A percentile compares a stretch with the other conserved stretches of the same genome.
phyloP scores from a whole-genome alignment of 2,113 vertebrate species.

The Apus apus region DNA sequence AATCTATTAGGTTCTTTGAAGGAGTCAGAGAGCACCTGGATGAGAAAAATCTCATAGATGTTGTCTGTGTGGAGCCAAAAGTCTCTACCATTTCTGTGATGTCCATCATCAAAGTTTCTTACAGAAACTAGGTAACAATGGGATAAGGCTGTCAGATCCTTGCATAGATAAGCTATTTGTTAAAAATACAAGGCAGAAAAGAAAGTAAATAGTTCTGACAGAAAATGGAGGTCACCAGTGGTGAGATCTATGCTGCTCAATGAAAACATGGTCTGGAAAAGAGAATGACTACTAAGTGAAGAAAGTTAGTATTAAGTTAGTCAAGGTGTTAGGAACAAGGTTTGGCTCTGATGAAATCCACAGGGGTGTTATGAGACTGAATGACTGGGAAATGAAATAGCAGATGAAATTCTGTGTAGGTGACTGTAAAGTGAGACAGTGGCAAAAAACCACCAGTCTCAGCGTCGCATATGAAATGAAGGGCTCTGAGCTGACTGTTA shows the following conservation, averaged over 20 bases:
- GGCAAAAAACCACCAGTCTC: neutral
- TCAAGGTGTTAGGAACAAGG: neutral
- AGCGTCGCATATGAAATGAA: neutral
- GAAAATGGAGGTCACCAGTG: neutral
- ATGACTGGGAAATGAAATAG: neutral
- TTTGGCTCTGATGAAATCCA: neutral
- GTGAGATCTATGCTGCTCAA: neutral
- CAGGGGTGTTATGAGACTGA: neutral
- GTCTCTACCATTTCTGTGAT: neutral
- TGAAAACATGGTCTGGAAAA: neutral
- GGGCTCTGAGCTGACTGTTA: neutral
- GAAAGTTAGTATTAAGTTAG: neutral
- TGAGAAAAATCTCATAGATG: neutral
- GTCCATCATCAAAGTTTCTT: neutral
- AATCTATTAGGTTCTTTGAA: neutral
- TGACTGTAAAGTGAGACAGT: neutral
- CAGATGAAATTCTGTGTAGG: neutral
- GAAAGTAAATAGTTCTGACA: neutral
- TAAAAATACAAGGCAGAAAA: neutral
- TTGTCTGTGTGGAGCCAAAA: neutral
- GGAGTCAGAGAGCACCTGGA: neutral
- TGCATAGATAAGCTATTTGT: neutral
- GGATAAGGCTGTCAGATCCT: neutral
- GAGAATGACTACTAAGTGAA: neutral
- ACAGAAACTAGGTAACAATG: neutral